Evolutionary conservation across 2,113 vertebrate species (phyloP), one percentile per base, ranked within the genome.

Genomic region (Scomber japonicus): DNA sequence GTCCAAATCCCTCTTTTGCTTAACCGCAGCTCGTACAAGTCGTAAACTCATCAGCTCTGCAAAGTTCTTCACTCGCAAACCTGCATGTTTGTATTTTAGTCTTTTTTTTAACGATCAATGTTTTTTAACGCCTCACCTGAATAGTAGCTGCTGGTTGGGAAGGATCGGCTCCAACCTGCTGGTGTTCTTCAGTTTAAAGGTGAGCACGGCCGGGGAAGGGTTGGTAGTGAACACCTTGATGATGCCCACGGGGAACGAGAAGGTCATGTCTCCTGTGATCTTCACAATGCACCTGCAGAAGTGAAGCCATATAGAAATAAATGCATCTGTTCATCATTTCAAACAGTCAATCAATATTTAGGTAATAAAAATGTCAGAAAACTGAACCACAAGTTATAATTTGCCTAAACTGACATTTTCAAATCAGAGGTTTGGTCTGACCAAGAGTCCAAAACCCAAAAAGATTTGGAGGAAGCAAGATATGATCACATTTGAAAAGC

Each of bases 181-280:
- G 87, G 94, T 97, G 91, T 99, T 98, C 90, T 96, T 97, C 86
- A 99, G 94, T 74, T 96, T 96, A 93, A 99, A 99, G 92, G 96
- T 96, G 16, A 99, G 96, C 72, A 97, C 95, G 62, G 98, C 95
- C 30, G 97, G 97, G 78, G 97, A 97, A 13, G 97, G 97, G 93
- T 97, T 98, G 91, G 91, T 94, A 70, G 97, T 99, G 89, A 99
- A 99, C 71, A 98, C 96, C 94, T 97, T 99, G 94, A 98, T 97
- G 93, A 99, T 97, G 70, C 98, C 98, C 80, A 95, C 97, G 78
- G 98, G 98, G 93, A 99, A 99, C 5, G 98, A 99, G 55, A 99
- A 76, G 1, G 97, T 99, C 97, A 99, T 96, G 77, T 99, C 98
- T 74, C 98, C 98, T 60, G 97, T 99, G 80, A 99, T 98, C 95